Evolutionary conservation across 2,888 invertebrate genomes (phyloP), one percentile per base, ranked within the genome.

Genomic region (Morpho helenor): DNA sequence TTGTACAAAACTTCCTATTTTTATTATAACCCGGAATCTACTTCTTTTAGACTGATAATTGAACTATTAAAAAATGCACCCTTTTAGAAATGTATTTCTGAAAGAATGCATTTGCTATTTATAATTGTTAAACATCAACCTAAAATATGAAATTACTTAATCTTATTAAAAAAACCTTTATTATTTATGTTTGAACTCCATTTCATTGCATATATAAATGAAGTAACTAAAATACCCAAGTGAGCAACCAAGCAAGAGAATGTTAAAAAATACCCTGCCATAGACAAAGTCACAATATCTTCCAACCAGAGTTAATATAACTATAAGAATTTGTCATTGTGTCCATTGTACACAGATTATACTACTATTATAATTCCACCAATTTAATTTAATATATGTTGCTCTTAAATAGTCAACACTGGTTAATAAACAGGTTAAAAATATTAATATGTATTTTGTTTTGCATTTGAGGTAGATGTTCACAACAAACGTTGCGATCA

Each of bases 401-500:
- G 68, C 66, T 65, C 64, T 67, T 71, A 72, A 72, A 72, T 66
- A 71, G 72, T 72, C 64, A 67, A 68, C 62, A 68, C 67, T 66
- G 64, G 65, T 59, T 52, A 61, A 62, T 64, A 67, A 66, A 54
- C 64, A 66, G 56, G 62, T 68, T 70, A 64, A 65, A 67, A 71
- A 66, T 66, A 65, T 69, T 66, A 75, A 79, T 82, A 81, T 82
- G 31, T 78, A 79, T 79, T 82, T 84, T 41, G 10, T 82, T 82
- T 80, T 84, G 75, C 72, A 77, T 83, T 76, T 89, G 89, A 89
- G 89, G 89, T 89, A 89, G 89, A 82, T 87, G 83, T 83, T 87
- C 87, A 87, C 87, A 88, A 87, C 87, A 83, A 88, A 87, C 88
- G 87, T 88, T 85, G 79, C 77, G 67, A 84, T 90, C 89, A 90